Conservation (phyloP, 1,140 invertebrate species). For the Neodiprion fabricii region DNA sequence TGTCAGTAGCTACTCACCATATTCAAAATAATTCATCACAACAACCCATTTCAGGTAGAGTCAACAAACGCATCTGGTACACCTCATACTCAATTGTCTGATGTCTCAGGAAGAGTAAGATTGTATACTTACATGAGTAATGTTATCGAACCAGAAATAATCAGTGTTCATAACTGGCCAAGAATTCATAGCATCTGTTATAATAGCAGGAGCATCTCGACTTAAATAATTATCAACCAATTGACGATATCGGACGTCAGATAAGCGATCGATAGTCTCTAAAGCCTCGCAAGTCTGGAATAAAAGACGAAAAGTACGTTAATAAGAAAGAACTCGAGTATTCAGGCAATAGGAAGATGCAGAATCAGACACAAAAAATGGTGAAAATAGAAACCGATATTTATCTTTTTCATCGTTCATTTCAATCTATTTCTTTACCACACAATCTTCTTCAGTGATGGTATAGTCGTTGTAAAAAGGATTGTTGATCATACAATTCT, state of each 20-base stretch:
- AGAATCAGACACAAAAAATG: background rate
- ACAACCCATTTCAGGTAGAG: too few relatives aligned
- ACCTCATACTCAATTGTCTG: too few relatives aligned
- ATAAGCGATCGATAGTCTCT: slow-evolving; percentile 68
- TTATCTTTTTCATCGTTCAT: background rate
- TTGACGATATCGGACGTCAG: slow-evolving; percentile 68
- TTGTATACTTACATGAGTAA: slow-evolving; percentile 64
- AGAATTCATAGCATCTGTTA: slow-evolving; percentile 73
- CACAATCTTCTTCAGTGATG: slow-evolving; percentile 65
- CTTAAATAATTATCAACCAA: slow-evolving; percentile 73
- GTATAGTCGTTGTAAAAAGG: slow-evolving; percentile 66
- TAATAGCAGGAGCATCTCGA: slow-evolving; percentile 74
- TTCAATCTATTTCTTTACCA: slow-evolving; percentile 51
- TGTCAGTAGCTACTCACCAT: too few relatives aligned
- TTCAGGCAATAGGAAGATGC: too few relatives aligned
- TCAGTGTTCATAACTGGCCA: slow-evolving; percentile 71
- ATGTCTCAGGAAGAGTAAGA: background rate
- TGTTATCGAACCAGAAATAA: slow-evolving; percentile 72
- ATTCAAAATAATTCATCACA: too few relatives aligned
- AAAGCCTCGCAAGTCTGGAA: slow-evolving; percentile 70
- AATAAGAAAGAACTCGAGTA: too few relatives aligned
- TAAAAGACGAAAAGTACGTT: slow-evolving; percentile 23
- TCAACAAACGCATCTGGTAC: too few relatives aligned
- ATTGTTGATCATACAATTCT: slow-evolving; percentile 74
- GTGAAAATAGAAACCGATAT: background rate